A percentile compares a stretch with the other conserved stretches of the same genome.
These are phyloP conservation scores for Ditylenchus dipsaci DNA, from an alignment of 1,140 invertebrate genomes.

Conservation along the genomic window DNA sequence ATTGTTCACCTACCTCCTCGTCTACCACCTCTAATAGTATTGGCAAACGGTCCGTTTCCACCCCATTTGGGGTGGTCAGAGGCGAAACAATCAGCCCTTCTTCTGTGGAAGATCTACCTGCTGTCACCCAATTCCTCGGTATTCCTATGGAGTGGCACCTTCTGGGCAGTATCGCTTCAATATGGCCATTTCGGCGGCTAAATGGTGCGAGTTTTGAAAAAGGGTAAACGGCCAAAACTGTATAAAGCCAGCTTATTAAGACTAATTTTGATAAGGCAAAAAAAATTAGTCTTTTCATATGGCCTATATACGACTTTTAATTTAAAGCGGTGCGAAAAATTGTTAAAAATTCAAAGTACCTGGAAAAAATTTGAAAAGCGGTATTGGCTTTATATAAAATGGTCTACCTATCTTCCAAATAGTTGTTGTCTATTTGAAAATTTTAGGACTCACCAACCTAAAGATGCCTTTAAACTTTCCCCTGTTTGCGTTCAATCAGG, in stretches of 20 bases:
- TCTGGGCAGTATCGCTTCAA: conserved; percentile 65
- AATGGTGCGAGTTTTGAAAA: no score
- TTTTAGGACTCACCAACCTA: conserved; percentile 51
- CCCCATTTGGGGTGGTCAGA: conserved; percentile 52
- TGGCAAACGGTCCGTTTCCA: conserved; percentile 31
- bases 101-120: conserved; percentile 35
- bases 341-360: no score
- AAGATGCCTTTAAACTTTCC: conserved; percentile 47
- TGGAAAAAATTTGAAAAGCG: no score
- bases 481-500: conserved; percentile 54
- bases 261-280: no score
- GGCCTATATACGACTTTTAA: no score
- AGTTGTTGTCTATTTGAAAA: no score
- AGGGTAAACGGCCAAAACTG: no score
- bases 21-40: background rate
- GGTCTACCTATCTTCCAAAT: no score
- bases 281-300: no score
- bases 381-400: no score
- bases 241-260: no score
- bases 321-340: no score
- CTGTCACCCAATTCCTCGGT: conserved; percentile 73
- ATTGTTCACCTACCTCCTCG: background rate
- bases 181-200: conserved; percentile 58
- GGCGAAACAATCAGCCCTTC: conserved; percentile 42
- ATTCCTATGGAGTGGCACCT: conserved; percentile 90